Evolutionary conservation across 2,888 invertebrate genomes (phyloP).

Genomic region (Cantharis nigra): DNA sequence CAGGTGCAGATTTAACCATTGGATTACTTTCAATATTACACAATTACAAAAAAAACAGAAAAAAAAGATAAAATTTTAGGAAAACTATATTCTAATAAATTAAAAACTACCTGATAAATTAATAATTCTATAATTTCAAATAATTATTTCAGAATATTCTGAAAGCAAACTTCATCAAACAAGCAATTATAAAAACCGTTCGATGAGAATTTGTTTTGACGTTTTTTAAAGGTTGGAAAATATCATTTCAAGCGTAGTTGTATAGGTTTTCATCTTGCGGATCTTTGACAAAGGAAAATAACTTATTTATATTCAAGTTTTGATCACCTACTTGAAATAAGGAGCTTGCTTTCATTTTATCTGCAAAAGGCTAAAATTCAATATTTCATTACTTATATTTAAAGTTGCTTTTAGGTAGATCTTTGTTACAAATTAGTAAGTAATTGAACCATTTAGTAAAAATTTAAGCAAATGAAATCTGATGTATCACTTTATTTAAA

Average conservation of each 20-base stretch:
- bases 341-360: not conserved
- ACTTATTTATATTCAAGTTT: slow-evolving; percentile 19
- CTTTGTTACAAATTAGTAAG: not conserved
- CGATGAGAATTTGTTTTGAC: slow-evolving; percentile 28
- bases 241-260: slow-evolving; percentile 16
- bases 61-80: no score
- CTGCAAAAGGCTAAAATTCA: not conserved
- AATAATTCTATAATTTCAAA: not conserved
- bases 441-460: not conserved
- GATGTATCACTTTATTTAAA: not conserved
- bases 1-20: no score
- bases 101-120: not conserved
- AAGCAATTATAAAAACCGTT: slow-evolving; percentile 36
- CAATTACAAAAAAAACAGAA: no score
- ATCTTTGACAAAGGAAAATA: slow-evolving; percentile 13
- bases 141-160: not conserved
- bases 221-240: slow-evolving; percentile 19
- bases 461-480: not conserved
- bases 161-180: slow-evolving; percentile 25
- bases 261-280: slow-evolving; percentile 19
- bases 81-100: no score
- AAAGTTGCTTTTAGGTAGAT: not conserved
- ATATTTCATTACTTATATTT: not conserved
- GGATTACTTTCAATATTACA: no score
- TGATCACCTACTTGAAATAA: slow-evolving; percentile 15